Conservation (phyloP, 53 echinoderm and acorn worm species). For the Paracentrotus lividus region DNA sequence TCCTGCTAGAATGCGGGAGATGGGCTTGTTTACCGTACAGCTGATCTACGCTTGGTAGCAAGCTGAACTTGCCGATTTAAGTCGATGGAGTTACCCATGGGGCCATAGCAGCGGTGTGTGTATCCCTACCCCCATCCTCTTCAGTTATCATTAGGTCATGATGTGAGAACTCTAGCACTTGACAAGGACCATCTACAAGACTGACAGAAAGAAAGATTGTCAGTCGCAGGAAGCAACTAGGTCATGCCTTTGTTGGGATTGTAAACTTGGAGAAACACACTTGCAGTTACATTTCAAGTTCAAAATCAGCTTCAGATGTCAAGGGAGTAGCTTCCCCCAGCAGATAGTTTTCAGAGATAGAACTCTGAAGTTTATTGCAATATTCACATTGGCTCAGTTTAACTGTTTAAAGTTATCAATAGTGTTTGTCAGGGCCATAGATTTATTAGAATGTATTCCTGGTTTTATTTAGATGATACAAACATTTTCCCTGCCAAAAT, state of each 20-base stretch:
- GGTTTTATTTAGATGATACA: no score
- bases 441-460: no score
- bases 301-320: no score
- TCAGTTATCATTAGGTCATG: constrained; percentile 9
- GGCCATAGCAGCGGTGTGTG: neutral
- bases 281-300: no score
- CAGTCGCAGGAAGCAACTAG: neutral
- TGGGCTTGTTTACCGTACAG: constrained; percentile 49
- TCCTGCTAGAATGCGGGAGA: constrained; percentile 25
- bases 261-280: no score
- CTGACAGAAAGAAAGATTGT: neutral
- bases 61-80: constrained; percentile 1
- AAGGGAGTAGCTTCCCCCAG: no score
- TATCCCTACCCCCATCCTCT: neutral
- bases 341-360: no score
- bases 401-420: no score
- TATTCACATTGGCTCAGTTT: no score
- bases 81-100: neutral
- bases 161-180: neutral
- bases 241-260: neutral
- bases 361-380: no score
- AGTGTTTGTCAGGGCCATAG: no score
- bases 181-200: constrained; percentile 7
- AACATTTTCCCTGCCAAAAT: no score
- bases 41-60: constrained; percentile 52